These are phyloP conservation scores for Danio jaintianensis DNA, from an alignment of 2,797 vertebrate species.

Conservation along the genomic window DNA sequence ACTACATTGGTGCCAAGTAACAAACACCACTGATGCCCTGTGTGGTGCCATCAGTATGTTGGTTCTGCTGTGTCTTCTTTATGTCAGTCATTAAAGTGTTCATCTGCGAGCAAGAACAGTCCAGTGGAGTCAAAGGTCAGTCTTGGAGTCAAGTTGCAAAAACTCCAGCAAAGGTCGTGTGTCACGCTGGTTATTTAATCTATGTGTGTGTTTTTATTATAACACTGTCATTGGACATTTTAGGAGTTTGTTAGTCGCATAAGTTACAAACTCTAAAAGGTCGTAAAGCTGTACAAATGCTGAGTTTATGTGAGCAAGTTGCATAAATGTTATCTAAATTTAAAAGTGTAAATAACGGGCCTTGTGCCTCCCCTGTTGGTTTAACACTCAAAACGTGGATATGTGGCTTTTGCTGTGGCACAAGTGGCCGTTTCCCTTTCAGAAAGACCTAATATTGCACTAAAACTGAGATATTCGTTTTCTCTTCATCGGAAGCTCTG, in stretches of 20 bases:
- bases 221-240: neutral
- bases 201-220: neutral
- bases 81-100: neutral
- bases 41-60: neutral
- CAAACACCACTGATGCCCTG: neutral
- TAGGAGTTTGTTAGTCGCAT: neutral
- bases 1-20: neutral
- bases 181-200: neutral
- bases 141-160: conserved; percentile 24
- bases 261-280: neutral
- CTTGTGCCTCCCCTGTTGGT: neutral
- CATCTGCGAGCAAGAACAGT: neutral
- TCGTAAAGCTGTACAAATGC: neutral
- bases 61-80: neutral
- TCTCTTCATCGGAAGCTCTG: neutral
- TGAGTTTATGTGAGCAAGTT: neutral
- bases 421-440: neutral
- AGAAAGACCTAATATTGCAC: neutral
- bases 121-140: conserved; percentile 8
- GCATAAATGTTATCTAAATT: neutral
- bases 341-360: neutral
- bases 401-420: neutral
- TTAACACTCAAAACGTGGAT: neutral
- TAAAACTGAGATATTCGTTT: neutral
- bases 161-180: neutral